A percentile compares a stretch with the other conserved stretches of the same genome.
Conservation (phyloP, 2,113 vertebrate genomes). For the Lutjanus erythropterus region DNA sequence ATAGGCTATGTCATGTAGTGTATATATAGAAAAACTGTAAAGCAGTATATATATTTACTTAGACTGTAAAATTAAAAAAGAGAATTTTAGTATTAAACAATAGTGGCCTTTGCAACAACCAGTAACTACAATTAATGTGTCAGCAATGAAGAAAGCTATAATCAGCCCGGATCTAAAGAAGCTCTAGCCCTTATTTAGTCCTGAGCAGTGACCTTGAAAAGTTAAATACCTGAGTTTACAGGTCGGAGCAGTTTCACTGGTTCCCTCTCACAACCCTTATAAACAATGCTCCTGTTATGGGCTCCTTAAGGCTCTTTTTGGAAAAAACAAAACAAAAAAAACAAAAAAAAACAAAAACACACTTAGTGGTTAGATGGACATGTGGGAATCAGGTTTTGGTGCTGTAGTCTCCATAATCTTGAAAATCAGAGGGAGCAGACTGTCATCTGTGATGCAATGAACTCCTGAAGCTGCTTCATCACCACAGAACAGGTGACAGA, state of each 20-base stretch:
- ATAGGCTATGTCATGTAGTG: not conserved
- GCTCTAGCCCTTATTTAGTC: slow-evolving; percentile 37
- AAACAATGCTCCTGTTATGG: not conserved
- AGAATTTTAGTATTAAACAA: not conserved
- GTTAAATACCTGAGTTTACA: slow-evolving; percentile 47
- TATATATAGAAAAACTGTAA: not conserved
- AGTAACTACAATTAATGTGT: not conserved
- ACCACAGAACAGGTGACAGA: not conserved
- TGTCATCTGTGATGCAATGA: not conserved
- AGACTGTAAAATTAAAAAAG: not conserved
- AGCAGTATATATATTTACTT: not conserved
- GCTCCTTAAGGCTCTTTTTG: not conserved
- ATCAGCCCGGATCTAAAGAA: not conserved
- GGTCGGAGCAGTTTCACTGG: slow-evolving; percentile 44
- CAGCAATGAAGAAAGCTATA: not conserved
- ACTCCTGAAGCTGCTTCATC: not conserved
- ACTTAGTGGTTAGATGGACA: not conserved
- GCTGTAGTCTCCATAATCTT: not conserved
- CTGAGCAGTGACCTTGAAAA: slow-evolving; percentile 66
- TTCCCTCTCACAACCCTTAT: slow-evolving; percentile 22
- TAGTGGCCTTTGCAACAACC: not conserved
- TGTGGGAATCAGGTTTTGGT: not conserved
- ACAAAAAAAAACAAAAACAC: too few relatives aligned
- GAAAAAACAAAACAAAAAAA: too few relatives aligned
- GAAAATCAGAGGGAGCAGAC: not conserved